These are phyloP conservation scores for Drosophila nebulosa DNA, from an alignment of 1,140 invertebrate species.

Conservation along the genomic window DNA sequence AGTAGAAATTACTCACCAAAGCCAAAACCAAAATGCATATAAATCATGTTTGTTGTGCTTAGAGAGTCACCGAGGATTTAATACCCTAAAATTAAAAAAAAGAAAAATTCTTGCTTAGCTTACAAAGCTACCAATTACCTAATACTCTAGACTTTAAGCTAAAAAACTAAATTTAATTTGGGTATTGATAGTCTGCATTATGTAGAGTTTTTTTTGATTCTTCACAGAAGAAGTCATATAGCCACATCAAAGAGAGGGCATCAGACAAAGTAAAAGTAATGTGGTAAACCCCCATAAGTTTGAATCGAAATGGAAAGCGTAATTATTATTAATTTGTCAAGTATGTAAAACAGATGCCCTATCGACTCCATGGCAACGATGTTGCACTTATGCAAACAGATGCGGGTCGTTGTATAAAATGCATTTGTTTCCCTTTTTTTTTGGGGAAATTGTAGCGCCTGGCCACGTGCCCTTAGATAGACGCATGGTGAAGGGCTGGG, in stretches of 20 bases:
- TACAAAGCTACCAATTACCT: no score
- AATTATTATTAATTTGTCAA: constrained; percentile 78
- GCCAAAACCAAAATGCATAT: not conserved
- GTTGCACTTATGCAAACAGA: constrained; percentile 20
- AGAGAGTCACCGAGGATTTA: not conserved
- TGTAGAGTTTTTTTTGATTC: not conserved
- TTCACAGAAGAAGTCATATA: not conserved
- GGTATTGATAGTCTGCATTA: not conserved
- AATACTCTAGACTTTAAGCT: no score
- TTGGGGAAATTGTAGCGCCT: constrained; percentile 27
- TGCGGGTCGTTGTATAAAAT: constrained; percentile 49
- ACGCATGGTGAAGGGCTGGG: constrained; percentile 18
- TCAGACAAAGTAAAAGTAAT: not conserved
- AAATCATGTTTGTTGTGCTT: not conserved
- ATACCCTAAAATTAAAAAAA: not conserved
- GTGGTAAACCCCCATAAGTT: not conserved
- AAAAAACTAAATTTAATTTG: no score
- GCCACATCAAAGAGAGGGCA: not conserved
- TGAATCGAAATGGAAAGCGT: constrained; percentile 49
- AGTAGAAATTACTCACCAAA: constrained; percentile 15
- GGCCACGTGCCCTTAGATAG: constrained; percentile 38
- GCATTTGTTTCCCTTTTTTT: constrained; percentile 20
- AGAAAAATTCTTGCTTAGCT: no score
- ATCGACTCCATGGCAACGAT: constrained; percentile 17
- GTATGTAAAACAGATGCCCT: constrained; percentile 76